These are phyloP conservation scores for Jacana jacana DNA, from an alignment of 2,113 vertebrate genomes.

Conservation along the genomic window DNA sequence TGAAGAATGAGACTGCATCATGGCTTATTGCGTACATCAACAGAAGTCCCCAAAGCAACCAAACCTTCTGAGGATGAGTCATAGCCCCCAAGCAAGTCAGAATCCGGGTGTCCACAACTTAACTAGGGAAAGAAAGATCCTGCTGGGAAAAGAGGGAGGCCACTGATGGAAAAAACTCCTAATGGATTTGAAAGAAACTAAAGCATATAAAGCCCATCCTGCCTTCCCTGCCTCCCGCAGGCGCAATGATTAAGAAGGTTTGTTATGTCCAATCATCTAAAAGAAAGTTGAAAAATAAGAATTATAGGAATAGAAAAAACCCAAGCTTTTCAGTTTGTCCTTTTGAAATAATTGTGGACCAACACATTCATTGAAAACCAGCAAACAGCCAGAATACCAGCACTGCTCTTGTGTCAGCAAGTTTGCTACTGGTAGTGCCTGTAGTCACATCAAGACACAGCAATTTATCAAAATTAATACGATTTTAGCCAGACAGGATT, in stretches of 20 bases:
- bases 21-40: conserved; percentile 26
- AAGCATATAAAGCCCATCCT: conserved; percentile 24
- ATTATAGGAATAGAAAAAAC: background rate
- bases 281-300: background rate
- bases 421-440: background rate
- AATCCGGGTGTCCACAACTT: conserved; percentile 60
- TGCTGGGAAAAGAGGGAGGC: conserved; percentile 61
- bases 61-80: conserved; percentile 68
- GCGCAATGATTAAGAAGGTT: background rate
- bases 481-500: background rate
- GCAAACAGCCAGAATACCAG: background rate
- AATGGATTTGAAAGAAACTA: conserved; percentile 7
- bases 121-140: conserved; percentile 58
- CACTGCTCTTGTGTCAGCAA: background rate
- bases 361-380: background rate
- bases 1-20: background rate
- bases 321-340: background rate
- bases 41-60: conserved; percentile 68
- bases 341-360: background rate
- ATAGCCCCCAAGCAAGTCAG: conserved; percentile 40
- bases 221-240: background rate
- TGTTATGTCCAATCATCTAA: background rate
- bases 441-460: background rate
- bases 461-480: background rate
- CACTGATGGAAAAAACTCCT: conserved; percentile 35